These are phyloP conservation scores for Eleutherodactylus coqui DNA, from an alignment of 2,797 vertebrate species.

Conservation along the genomic window DNA sequence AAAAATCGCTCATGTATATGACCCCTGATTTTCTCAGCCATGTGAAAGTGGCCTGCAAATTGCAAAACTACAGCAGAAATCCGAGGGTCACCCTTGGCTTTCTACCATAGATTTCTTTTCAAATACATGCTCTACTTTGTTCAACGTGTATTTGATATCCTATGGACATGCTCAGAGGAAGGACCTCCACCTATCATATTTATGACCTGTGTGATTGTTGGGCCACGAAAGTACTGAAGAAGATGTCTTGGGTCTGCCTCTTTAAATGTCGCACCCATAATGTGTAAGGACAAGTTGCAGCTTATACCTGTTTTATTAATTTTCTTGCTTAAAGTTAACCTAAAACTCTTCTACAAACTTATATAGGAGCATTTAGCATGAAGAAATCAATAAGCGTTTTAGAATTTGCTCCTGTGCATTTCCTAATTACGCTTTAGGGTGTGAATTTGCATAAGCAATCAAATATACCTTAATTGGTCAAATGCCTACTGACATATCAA, in stretches of 20 bases:
- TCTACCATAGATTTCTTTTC: too few relatives aligned
- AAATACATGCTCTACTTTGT: too few relatives aligned
- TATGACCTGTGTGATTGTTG: neutral
- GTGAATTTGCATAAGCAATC: slow-evolving; percentile 54
- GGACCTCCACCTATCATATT: neutral
- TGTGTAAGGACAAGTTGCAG: neutral
- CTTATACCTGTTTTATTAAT: neutral
- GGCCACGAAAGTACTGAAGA: neutral
- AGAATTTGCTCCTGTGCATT: slow-evolving; percentile 53
- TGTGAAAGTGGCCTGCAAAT: too few relatives aligned
- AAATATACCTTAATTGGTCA: slow-evolving; percentile 51
- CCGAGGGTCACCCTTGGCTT: too few relatives aligned
- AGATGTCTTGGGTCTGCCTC: neutral
- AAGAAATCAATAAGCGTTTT: slow-evolving; percentile 57
- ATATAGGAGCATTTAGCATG: slow-evolving; percentile 37
- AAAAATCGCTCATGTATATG: too few relatives aligned
- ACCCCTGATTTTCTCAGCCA: too few relatives aligned
- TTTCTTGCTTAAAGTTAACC: slow-evolving; percentile 21
- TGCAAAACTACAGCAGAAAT: too few relatives aligned
- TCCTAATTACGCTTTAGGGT: slow-evolving; percentile 56
- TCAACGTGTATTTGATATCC: too few relatives aligned
- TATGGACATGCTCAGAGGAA: too few relatives aligned
- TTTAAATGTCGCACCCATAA: neutral
- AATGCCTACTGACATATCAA: slow-evolving; percentile 37
- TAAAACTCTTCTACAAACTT: neutral